Evolutionary conservation across 2,113 vertebrate genomes (phyloP).

Genomic region (Piprites chloris): DNA sequence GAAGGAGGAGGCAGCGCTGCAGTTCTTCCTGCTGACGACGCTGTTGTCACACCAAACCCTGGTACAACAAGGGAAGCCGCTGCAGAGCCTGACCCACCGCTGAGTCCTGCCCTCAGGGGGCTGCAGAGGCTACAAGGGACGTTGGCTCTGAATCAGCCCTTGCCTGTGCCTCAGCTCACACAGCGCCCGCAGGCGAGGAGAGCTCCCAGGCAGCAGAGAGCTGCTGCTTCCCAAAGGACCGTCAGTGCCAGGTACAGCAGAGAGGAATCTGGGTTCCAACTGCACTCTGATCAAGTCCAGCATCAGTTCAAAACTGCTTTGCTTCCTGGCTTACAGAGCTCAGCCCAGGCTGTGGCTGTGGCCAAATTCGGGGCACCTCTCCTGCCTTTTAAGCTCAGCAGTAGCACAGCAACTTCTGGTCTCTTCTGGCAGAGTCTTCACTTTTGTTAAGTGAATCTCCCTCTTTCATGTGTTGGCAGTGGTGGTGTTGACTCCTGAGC

Average conservation of each 20-base stretch:
- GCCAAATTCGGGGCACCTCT: not conserved
- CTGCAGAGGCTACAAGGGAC: slow-evolving; percentile 59
- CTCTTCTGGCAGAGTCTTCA: not conserved
- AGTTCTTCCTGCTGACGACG: not conserved
- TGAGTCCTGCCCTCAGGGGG: not conserved
- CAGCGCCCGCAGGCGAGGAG: not conserved
- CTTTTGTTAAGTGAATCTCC: not conserved
- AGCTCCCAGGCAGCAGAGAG: slow-evolving; percentile 9
- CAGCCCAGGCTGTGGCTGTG: not conserved
- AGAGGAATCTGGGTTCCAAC: not conserved
- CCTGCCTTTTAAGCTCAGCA: not conserved
- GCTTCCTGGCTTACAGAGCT: not conserved
- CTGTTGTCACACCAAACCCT: slow-evolving; percentile 45
- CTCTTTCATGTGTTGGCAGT: not conserved
- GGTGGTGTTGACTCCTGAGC: not conserved
- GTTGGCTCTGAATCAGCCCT: not conserved
- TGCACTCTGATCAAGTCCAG: not conserved
- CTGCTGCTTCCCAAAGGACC: slow-evolving; percentile 61
- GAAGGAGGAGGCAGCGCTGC: not conserved
- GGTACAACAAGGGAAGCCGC: slow-evolving; percentile 40
- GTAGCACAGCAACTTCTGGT: not conserved
- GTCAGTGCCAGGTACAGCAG: slow-evolving; percentile 63
- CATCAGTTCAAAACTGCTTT: not conserved
- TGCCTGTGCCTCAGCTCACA: not conserved
- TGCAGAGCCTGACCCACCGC: not conserved